A percentile compares a stretch with the other conserved stretches of the same genome.
phyloP scores from a whole-genome alignment of 2,797 vertebrate species.

The Falco berigora region DNA sequence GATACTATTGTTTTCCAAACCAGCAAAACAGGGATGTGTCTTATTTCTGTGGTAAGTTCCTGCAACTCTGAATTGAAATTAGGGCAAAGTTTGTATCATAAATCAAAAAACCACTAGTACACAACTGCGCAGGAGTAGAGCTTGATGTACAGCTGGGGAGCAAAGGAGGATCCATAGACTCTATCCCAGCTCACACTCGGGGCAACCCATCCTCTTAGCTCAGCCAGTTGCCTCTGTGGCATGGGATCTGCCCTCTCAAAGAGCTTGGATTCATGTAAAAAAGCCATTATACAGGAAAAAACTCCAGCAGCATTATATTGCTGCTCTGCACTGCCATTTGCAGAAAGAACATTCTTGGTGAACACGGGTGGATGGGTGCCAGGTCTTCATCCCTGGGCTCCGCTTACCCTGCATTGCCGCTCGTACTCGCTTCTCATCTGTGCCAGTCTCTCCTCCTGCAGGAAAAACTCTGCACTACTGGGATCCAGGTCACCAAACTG shows the following conservation, averaged over 20 bases:
- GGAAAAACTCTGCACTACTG: constrained; percentile 84
- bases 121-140: not conserved
- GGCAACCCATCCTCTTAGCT: not conserved
- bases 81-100: not conserved
- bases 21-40: not conserved
- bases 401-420: constrained; percentile 86
- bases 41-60: not conserved
- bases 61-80: not conserved
- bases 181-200: not conserved
- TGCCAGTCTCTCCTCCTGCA: constrained; percentile 87
- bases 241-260: not conserved
- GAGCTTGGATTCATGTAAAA: not conserved
- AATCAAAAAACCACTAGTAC: fast-evolving
- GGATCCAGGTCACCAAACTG: constrained; percentile 92
- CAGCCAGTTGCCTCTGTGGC: not conserved
- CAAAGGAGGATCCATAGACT: not conserved
- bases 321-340: not conserved
- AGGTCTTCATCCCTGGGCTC: not conserved
- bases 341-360: not conserved
- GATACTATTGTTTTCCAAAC: not conserved
- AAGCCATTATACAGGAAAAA: not conserved
- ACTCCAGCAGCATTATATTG: not conserved
- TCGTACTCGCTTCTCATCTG: constrained; percentile 84
- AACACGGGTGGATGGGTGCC: not conserved
- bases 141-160: not conserved